These are phyloP conservation scores for Tangara arthus DNA, from an alignment of 2,797 vertebrate species.

Conservation along the genomic window DNA sequence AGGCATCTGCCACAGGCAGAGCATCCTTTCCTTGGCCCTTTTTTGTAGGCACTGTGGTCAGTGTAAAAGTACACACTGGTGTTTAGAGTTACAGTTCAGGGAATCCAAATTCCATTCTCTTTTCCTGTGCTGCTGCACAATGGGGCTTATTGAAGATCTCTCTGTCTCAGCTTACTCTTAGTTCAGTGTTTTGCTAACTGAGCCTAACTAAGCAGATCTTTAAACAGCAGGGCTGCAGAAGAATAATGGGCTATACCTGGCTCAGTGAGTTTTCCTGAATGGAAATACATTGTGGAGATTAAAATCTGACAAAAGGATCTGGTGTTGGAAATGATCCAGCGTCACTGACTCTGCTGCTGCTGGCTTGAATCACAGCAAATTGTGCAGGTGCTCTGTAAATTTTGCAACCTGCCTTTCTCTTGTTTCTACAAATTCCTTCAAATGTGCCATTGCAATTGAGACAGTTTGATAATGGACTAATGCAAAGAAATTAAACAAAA, in stretches of 20 bases:
- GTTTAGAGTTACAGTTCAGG: neutral
- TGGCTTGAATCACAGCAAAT: neutral
- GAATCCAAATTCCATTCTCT: neutral
- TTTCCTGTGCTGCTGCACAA: neutral
- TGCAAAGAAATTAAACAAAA: neutral
- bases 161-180: neutral
- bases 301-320: neutral
- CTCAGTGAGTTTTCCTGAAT: neutral
- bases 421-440: neutral
- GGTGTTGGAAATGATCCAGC: neutral
- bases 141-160: neutral
- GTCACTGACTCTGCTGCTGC: neutral
- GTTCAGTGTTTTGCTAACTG: neutral
- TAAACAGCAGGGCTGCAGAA: neutral
- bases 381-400: neutral
- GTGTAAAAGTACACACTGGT: fast-evolving
- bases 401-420: neutral
- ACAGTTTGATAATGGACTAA: neutral
- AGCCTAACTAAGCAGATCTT: neutral
- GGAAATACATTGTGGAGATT: neutral
- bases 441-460: neutral
- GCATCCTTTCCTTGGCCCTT: neutral
- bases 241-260: neutral
- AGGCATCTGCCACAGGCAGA: neutral
- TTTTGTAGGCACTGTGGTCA: neutral